phyloP scores from a whole-genome alignment of 2,113 vertebrate genomes.

The Pseudois nayaur region DNA sequence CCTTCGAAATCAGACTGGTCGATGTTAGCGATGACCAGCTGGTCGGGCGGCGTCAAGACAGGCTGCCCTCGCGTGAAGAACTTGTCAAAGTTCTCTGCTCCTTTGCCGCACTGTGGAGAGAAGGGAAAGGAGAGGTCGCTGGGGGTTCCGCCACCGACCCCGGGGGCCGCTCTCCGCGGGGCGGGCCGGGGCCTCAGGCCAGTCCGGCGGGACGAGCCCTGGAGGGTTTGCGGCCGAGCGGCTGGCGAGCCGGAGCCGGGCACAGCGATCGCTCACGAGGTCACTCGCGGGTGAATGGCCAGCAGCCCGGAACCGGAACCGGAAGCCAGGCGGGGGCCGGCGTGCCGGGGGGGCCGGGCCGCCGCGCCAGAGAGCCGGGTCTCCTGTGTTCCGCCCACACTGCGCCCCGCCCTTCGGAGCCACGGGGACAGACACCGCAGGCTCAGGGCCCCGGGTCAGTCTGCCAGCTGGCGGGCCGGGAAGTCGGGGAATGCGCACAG shows the following conservation, averaged over 20 bases:
- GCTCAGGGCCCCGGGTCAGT: fast-evolving
- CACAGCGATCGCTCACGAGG: not conserved
- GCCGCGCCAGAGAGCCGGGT: no score
- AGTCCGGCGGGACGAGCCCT: not conserved
- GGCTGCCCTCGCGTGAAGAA: slow-evolving; percentile 98
- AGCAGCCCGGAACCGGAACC: not conserved
- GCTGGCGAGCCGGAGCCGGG: no score
- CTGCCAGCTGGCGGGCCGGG: not conserved
- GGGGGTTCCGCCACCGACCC: fast-evolving
- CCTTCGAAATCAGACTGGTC: slow-evolving; percentile 98
- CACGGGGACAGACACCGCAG: not conserved
- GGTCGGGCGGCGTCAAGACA: slow-evolving; percentile 94
- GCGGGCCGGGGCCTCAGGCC: not conserved
- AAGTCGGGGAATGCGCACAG: not conserved
- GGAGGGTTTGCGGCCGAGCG: not conserved
- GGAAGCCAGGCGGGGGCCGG: not conserved
- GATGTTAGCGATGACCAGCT: slow-evolving; percentile 98
- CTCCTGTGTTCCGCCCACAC: not conserved
- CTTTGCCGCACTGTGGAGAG: slow-evolving; percentile 92
- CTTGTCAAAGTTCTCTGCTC: slow-evolving; percentile 98
- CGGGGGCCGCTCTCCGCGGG: fast-evolving
- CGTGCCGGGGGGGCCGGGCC: not conserved
- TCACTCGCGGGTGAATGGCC: fast-evolving
- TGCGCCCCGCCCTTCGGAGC: not conserved
- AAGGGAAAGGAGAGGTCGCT: not conserved